A percentile compares a stretch with the other conserved stretches of the same genome.
Conservation (phyloP, 1,140 invertebrate genomes). For the Orius insidiosus region DNA sequence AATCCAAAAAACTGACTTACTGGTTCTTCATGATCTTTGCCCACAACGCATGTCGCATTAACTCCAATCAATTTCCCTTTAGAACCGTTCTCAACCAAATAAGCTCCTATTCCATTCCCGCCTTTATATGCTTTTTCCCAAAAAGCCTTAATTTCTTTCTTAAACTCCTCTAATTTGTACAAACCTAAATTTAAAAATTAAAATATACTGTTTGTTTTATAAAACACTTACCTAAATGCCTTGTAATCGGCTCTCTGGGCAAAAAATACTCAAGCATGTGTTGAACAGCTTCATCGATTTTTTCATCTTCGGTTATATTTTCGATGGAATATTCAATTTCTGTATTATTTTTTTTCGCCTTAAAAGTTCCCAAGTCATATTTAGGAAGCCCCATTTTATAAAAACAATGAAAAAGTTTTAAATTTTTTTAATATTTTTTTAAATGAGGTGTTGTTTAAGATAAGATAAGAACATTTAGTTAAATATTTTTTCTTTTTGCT, state of each 20-base stretch:
- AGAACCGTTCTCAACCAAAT: neutral
- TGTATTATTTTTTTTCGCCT: too few relatives aligned
- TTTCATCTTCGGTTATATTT: neutral
- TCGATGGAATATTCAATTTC: too few relatives aligned
- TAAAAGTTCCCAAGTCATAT: too few relatives aligned
- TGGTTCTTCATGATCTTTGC: neutral
- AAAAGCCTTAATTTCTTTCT: neutral
- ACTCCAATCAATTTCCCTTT: slow-evolving; percentile 4
- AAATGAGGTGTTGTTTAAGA: too few relatives aligned
- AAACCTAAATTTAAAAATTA: slow-evolving; percentile 1
- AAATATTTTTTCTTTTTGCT: too few relatives aligned
- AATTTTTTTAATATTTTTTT: too few relatives aligned
- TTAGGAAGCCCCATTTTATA: too few relatives aligned
- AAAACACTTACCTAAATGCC: neutral
- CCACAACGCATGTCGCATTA: neutral
- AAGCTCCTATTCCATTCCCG: neutral
- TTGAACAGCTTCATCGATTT: neutral
- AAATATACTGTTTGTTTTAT: too few relatives aligned
- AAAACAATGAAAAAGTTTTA: too few relatives aligned
- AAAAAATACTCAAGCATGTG: slow-evolving; percentile 2
- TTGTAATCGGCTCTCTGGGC: slow-evolving; percentile 1
- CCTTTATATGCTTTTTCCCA: neutral
- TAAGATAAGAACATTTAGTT: too few relatives aligned
- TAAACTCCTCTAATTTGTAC: neutral
- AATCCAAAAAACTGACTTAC: too few relatives aligned